Conservation (phyloP, 2,797 vertebrate genomes). For the Sebastes vulpes region DNA sequence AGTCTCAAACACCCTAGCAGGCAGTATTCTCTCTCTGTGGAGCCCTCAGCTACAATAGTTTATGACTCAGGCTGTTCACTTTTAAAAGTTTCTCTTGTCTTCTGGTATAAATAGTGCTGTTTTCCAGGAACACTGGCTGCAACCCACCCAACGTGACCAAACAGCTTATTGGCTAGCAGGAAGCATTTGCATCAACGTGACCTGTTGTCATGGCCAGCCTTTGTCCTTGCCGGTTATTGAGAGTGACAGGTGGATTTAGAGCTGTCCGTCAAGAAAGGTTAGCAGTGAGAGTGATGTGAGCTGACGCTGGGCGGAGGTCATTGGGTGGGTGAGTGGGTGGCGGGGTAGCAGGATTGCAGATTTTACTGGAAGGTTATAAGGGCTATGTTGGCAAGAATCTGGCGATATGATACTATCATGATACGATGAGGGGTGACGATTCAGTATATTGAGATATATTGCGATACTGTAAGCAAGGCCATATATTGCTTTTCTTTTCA, state of each 20-base stretch:
- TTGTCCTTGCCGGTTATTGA: conserved; percentile 48
- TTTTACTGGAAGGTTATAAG: conserved; percentile 15
- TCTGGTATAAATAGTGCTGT: conserved; percentile 1
- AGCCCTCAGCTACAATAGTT: background rate
- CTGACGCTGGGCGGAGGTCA: conserved; percentile 41
- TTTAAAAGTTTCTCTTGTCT: conserved; percentile 19
- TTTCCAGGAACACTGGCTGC: background rate
- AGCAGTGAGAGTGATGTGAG: conserved; percentile 49
- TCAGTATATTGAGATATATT: too few relatives aligned
- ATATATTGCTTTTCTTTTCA: too few relatives aligned
- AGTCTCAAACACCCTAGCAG: background rate
- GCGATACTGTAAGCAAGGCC: too few relatives aligned
- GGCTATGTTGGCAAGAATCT: background rate
- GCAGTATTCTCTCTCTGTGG: background rate
- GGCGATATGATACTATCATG: background rate
- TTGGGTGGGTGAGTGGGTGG: background rate
- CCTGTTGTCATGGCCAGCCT: conserved; percentile 62
- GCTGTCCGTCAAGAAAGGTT: conserved; percentile 53
- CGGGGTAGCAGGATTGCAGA: background rate
- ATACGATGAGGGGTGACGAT: too few relatives aligned
- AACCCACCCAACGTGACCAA: background rate
- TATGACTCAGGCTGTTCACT: conserved; percentile 24
- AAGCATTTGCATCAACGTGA: conserved; percentile 40
- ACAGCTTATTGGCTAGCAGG: conserved; percentile 25
- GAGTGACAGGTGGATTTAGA: conserved; percentile 58